Evolutionary conservation across 2,888 invertebrate genomes (phyloP).

Genomic region (Asteroscopus sphinx): DNA sequence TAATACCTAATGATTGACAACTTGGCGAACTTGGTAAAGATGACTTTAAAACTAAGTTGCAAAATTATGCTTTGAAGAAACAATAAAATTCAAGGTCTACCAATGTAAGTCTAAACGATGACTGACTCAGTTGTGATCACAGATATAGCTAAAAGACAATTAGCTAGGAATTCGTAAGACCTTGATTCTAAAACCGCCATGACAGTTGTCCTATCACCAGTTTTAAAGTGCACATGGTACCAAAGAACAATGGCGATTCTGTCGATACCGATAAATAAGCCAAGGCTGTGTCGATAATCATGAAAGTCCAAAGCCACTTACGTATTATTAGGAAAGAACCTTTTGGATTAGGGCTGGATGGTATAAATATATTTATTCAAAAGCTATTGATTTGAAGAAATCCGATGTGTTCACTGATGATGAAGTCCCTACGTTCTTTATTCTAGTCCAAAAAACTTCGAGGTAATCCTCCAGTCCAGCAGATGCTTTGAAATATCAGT

Average conservation of each 20-base stretch:
- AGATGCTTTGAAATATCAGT: no score
- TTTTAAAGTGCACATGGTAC: conserved; percentile 24
- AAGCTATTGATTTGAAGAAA: background rate
- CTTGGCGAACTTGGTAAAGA: no score
- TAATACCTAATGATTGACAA: no score
- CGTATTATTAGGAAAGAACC: background rate
- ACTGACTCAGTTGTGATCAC: conserved; percentile 31
- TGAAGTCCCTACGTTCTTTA: no score
- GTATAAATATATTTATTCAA: background rate
- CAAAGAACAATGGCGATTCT: conserved; percentile 26
- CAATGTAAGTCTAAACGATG: conserved; percentile 5
- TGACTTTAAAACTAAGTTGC: no score
- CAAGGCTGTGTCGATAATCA: conserved; percentile 30
- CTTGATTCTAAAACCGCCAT: conserved; percentile 39
- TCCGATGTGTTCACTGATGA: background rate
- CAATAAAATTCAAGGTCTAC: conserved; percentile 22
- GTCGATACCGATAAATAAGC: conserved; percentile 26
- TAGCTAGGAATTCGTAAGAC: conserved; percentile 38
- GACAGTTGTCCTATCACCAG: conserved; percentile 31
- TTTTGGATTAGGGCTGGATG: background rate
- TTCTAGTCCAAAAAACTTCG: no score
- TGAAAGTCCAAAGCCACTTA: conserved; percentile 1
- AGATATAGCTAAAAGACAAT: conserved; percentile 34
- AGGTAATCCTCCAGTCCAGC: no score
- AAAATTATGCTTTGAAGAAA: conserved; percentile 4